phyloP scores from a whole-genome alignment of 2,113 vertebrate genomes.

The Phyllostomus discolor region DNA sequence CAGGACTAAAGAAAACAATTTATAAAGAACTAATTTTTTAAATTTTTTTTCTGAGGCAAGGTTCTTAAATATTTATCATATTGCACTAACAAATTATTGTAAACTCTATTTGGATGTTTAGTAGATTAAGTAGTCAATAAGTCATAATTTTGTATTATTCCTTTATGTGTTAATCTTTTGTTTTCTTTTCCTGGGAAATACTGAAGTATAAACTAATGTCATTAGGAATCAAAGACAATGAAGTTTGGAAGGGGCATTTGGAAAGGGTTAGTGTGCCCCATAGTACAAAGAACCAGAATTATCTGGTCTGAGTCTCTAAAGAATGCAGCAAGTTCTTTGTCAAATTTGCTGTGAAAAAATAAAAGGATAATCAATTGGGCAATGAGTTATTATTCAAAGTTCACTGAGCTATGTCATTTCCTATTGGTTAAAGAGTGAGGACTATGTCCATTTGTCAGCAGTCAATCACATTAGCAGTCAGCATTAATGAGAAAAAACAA shows the following conservation, averaged over 20 bases:
- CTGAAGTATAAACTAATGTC: neutral
- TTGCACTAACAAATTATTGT: neutral
- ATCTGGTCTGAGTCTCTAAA: neutral
- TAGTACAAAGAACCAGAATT: neutral
- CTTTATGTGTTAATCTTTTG: neutral
- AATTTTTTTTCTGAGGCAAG: neutral
- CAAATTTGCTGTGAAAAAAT: neutral
- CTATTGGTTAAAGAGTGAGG: constrained; percentile 22
- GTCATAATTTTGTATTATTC: neutral
- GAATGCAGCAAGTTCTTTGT: constrained; percentile 13
- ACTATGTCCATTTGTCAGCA: neutral
- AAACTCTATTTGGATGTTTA: neutral
- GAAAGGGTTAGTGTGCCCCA: neutral
- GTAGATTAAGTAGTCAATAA: neutral
- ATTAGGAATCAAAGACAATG: neutral
- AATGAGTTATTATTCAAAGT: constrained; percentile 18
- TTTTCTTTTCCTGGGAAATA: neutral
- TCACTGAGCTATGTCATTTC: constrained; percentile 46
- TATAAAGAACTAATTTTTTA: neutral
- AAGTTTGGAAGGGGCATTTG: neutral
- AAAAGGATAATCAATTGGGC: neutral
- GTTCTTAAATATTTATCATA: neutral
- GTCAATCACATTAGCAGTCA: constrained; percentile 28
- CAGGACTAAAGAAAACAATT: neutral
- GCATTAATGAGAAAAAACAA: constrained; percentile 12